Evolutionary conservation across 2,113 vertebrate species (phyloP), one percentile per base, ranked within the genome.

Genomic region (Protobothrops flavoviridis): DNA sequence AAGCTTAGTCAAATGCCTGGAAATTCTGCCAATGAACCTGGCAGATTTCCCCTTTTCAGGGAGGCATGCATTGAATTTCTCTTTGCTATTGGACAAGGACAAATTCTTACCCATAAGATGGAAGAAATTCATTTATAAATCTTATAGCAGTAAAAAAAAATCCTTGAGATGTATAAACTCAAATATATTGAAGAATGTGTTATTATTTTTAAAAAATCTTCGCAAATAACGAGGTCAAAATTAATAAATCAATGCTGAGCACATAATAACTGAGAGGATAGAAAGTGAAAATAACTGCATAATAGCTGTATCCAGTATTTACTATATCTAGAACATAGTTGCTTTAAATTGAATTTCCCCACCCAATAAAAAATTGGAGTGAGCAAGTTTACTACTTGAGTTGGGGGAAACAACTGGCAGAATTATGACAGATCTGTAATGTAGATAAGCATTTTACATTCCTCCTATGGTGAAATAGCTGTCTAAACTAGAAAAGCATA

Each of bases 381-480:
- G 88, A 91, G 69, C 15, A 90, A 90, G 69, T 52, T 93, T 94
- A 98, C 98, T 97, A 96, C 97, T 64, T 94, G 92, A 97, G 94
- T 93, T 93, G 87, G 93, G 94, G 91, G 94, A 55, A 97, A 94
- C 89, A 94, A 94, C 95, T 97, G 96, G 95, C 95, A 96, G 15
- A 94, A 88, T 88, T 59, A 90, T 0, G 2, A 94, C 91, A 5
- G 95, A 94, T 90, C 45, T 95, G 95, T 95, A 96, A 94, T 96
- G 96, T 55, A 96, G 92, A 96, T 97, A 95, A 96, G 96, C 96
- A 97, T 95, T 96, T 96, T 97, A 89, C 95, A 87, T 15, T 7
- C 26, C 12, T 90, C 92, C 24, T 81, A 24, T 21, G 24, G 7
- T 92, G 55, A 10, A 24, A 89, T 85, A 45, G n/a, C 74, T 87